Percentiles rank a stretch among this genome's conserved stretches.
phyloP scores from a whole-genome alignment of 2,797 vertebrate genomes.

The Austrolebias charrua region DNA sequence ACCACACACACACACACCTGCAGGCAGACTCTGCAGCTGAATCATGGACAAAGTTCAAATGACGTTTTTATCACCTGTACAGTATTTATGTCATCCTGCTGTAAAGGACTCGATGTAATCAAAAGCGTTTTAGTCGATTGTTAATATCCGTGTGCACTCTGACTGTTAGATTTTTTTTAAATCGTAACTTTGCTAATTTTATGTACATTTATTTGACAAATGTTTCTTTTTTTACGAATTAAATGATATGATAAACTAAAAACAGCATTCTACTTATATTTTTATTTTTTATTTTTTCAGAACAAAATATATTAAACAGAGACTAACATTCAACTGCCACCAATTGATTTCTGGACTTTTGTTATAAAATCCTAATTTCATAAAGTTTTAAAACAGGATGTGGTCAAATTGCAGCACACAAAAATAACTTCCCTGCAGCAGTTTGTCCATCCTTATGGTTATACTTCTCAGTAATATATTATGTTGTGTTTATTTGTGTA shows the following conservation, averaged over 20 bases:
- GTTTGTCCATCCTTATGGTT: too few species aligned
- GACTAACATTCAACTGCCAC: too few species aligned
- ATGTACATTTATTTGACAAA: background rate
- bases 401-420: too few species aligned
- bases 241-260: background rate
- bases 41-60: constrained; percentile 38
- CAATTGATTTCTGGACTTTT: background rate
- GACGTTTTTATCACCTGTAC: constrained; percentile 31
- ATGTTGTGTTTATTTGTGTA: too few species aligned
- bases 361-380: too few species aligned
- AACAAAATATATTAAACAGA: background rate
- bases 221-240: background rate
- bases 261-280: background rate
- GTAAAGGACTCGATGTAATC: constrained; percentile 27
- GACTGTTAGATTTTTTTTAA: constrained; percentile 12
- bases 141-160: background rate
- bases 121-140: constrained; percentile 17
- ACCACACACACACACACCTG: background rate
- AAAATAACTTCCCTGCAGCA: too few species aligned
- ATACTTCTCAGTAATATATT: too few species aligned
- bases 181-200: background rate
- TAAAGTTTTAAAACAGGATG: too few species aligned
- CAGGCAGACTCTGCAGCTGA: constrained; percentile 14
- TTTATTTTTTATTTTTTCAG: background rate
- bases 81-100: constrained; percentile 46